Conservation (phyloP, 23 tunicate genomes). For the Oikopleura dioica region DNA sequence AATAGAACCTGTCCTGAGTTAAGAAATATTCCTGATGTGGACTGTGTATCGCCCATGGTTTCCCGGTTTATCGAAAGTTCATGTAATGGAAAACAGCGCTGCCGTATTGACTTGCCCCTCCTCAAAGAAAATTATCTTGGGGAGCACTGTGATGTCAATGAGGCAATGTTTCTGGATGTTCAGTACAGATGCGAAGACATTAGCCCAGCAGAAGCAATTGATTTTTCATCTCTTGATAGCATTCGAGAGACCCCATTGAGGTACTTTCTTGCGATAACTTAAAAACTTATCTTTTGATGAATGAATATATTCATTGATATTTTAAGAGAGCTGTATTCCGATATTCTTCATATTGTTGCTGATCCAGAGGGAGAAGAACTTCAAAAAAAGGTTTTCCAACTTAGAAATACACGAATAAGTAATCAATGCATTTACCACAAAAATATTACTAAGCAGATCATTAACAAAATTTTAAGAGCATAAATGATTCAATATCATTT, state of each 20-base stretch:
- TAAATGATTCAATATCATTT: too few species aligned
- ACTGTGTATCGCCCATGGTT: not conserved
- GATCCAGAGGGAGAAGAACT: not conserved
- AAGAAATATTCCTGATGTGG: not conserved
- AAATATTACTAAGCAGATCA: too few species aligned
- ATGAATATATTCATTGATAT: too few species aligned
- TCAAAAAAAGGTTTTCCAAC: not conserved
- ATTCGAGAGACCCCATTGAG: not conserved
- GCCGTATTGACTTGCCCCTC: not conserved
- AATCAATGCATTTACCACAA: too few species aligned
- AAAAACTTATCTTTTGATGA: too few species aligned
- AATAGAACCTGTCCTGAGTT: not conserved
- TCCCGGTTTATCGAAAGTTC: not conserved
- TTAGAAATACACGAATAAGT: too few species aligned
- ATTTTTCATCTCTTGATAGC: not conserved
- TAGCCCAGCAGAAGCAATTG: not conserved
- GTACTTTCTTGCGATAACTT: too few species aligned
- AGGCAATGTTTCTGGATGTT: not conserved
- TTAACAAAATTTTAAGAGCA: too few species aligned
- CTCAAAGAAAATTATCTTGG: constrained; percentile 4
- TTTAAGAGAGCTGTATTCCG: constrained; percentile 7
- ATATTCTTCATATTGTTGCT: not conserved
- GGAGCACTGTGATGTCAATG: not conserved
- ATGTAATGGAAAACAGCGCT: constrained; percentile 10
- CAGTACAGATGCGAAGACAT: not conserved